Base-by-base conservation (phyloP, 1,140 invertebrate species). In the Drosophila sucinea region DNA sequence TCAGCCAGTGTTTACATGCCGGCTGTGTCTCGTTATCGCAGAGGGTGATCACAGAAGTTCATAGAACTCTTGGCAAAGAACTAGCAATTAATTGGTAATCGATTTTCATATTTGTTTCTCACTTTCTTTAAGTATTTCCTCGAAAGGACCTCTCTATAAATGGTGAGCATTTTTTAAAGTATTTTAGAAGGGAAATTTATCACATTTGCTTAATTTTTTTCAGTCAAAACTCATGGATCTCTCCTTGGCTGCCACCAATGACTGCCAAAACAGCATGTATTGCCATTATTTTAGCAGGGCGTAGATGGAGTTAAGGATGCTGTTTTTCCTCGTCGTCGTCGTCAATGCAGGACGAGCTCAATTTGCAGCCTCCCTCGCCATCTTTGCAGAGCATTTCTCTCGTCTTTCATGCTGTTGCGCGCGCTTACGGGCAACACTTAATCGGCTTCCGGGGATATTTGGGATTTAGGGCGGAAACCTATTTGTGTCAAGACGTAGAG, bases 391-490 rank as follows among this genome's bases (percentile, higher is more conserved):
- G 65, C 56, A 3, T 25, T 38, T 11, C 10, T 51, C 35, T 61
- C 69, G 73, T 57, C 69, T 79, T 86, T 82, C 84, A 89, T 72
- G 80, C 84, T 87, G 84, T 87, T 87, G 84, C 84, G 80, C 77
- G 73, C 84, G 82, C 82, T 86, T 79, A 87, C 72, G 73, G 80
- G 84, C 70, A 89, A 90, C 84, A 89, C 84, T 89, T 89, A 89
- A 90, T 89, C 84, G 84, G 85, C 84, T 89, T 89, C 81, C 85
- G 85, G 84, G 85, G 81, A 89, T 89, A 89, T 89, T 89, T 81
- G 80, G 84, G 84, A 89, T 89, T 89, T 89, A 68, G 84, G 84
- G 85, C 84, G 84, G 85, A 89, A 89, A 89, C 84, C 84, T 89
- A 89, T 89, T 89, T 89, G 84, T 84, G 84, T 84, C 80, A 89